Base-by-base conservation (phyloP, 2,113 vertebrate species). In the Columbina picui region DNA sequence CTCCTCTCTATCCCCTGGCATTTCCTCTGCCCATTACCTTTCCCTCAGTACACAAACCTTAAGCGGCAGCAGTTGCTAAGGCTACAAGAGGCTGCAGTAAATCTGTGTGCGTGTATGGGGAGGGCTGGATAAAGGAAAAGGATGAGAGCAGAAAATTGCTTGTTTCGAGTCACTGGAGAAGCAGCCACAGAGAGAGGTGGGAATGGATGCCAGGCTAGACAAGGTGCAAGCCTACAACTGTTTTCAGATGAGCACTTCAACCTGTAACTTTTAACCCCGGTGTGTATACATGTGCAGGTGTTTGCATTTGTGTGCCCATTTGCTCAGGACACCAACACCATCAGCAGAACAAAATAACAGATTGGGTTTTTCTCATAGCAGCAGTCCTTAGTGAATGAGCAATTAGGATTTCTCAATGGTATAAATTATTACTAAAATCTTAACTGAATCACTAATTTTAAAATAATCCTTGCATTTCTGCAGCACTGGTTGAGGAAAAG, bases 41-140 rank as follows among this genome's bases (percentile, higher is more conserved):
- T 93, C 74, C 43, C 64, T 87, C 21, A 17, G 65, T 32, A 70
- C 4, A 71, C 70, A 81, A 94, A 92, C 56, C 56, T 81, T 63
- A 81, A 89, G 77, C 23, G 56, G 86, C 80, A 90, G 91, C 86
- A 94, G 94, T 95, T 96, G 94, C 94, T 95, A 96, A 84, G 93
- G 94, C 89, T 95, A 92, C 95, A 84, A 71, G 73, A 84, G 64
- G 69, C 86, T 95, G 91, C 95, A 92, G 86, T 82, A 92, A 81
- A 94, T 89, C 76, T 82, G 15, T 52, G 79, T 55, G 63, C 18
- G 5, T 60, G 7, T 43, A 39, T 38, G 30, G 84, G 89, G 77
- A 84, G 47, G 69, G 89, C 26, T 53, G 73, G 56, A 74, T 89
- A 91, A 87, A 93, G 47, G 57, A 73, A 74, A 84, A 70, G 64